phyloP scores from a whole-genome alignment of 2,797 vertebrate genomes.

The Phoxinus dragarum region DNA sequence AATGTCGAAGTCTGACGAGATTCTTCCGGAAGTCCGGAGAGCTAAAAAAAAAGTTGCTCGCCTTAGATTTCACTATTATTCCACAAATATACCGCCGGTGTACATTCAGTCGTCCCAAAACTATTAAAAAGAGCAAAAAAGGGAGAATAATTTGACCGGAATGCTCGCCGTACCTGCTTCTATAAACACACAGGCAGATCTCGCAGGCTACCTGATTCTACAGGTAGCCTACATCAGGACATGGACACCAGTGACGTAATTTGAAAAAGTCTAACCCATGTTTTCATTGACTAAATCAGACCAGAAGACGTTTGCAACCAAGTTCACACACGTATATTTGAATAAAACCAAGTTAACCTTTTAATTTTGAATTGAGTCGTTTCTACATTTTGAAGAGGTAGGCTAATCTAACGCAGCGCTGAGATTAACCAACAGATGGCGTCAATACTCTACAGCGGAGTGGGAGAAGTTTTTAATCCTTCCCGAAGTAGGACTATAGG shows the following conservation, averaged over 20 bases:
- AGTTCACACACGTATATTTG: not conserved
- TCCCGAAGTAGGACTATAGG: not conserved
- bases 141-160: not conserved
- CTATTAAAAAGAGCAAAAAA: not conserved
- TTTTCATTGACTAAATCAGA: not conserved
- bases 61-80: not conserved
- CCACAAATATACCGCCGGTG: not conserved
- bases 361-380: not conserved
- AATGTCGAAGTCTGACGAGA: slow-evolving; percentile 38
- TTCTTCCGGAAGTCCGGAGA: slow-evolving; percentile 56
- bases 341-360: not conserved
- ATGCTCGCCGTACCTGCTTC: not conserved
- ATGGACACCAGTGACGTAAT: slow-evolving; percentile 46
- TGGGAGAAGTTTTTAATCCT: no score
- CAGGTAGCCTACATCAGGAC: slow-evolving; percentile 41
- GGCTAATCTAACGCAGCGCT: no score
- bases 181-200: not conserved
- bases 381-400: not conserved
- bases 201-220: slow-evolving; percentile 43
- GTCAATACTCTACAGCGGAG: not conserved
- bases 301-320: not conserved
- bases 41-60: slow-evolving; percentile 9
- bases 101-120: not conserved
- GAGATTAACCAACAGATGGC: slow-evolving; percentile 23
- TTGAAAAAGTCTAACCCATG: not conserved